Evolutionary conservation across 2,797 vertebrate species (phyloP).

Genomic region (Allobates femoralis): DNA sequence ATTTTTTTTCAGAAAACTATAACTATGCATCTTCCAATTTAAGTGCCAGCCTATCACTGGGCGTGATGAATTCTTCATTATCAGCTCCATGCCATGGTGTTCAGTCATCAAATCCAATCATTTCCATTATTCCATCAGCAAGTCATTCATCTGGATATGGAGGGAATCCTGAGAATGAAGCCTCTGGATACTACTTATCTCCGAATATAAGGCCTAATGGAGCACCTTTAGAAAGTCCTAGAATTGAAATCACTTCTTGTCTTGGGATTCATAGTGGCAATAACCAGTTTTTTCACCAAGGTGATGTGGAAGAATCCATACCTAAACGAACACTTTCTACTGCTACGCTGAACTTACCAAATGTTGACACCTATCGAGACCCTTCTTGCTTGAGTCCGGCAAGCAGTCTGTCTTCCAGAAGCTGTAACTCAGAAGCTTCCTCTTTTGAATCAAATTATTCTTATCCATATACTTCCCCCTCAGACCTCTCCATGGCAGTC

Average conservation of each 20-base stretch:
- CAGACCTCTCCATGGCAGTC: slow-evolving; percentile 98
- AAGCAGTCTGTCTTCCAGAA: slow-evolving; percentile 94
- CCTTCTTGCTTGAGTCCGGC: slow-evolving; percentile 94
- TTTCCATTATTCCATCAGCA: slow-evolving; percentile 79
- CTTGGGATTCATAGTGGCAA: slow-evolving; percentile 77
- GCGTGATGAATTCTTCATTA: slow-evolving; percentile 82
- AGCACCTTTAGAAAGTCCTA: slow-evolving; percentile 91
- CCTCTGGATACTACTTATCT: slow-evolving; percentile 81
- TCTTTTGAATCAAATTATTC: slow-evolving; percentile 95
- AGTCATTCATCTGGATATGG: slow-evolving; percentile 82
- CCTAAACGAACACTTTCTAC: slow-evolving; percentile 86
- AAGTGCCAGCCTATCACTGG: slow-evolving; percentile 82
- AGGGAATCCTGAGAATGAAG: slow-evolving; percentile 77
- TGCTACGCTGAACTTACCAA: slow-evolving; percentile 88
- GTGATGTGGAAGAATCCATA: slow-evolving; percentile 80
- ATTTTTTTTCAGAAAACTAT: slow-evolving; percentile 85
- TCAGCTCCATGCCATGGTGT: slow-evolving; percentile 88
- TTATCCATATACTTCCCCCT: slow-evolving; percentile 89
- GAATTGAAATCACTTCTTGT: slow-evolving; percentile 96
- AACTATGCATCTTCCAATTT: slow-evolving; percentile 82
- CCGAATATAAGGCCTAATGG: slow-evolving; percentile 82
- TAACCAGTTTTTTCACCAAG: slow-evolving; percentile 87
- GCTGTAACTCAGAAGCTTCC: slow-evolving; percentile 94
- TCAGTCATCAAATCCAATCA: slow-evolving; percentile 81
- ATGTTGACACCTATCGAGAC: slow-evolving; percentile 90